phyloP scores from a whole-genome alignment of 1,140 invertebrate species.

The Episyrphus balteatus region DNA sequence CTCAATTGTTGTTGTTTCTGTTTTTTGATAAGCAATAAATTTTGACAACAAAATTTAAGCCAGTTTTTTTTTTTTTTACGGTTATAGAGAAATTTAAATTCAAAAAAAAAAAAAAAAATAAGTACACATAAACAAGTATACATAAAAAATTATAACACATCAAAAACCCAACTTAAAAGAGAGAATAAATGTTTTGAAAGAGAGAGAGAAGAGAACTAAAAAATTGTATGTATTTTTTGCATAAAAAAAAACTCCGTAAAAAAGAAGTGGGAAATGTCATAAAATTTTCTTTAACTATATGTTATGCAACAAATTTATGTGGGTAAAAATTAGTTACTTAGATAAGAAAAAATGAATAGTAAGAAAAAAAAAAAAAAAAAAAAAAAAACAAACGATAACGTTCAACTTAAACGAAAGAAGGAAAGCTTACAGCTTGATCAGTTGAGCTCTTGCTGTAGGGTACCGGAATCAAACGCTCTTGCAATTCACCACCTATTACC shows the following conservation, averaged over 20 bases:
- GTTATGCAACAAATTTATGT: background rate
- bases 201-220: no score
- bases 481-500: slow-evolving; percentile 98
- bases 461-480: slow-evolving; percentile 97
- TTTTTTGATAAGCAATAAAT: no score
- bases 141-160: background rate
- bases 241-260: slow-evolving; percentile 1
- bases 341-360: background rate
- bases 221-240: no score
- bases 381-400: slow-evolving; percentile 5
- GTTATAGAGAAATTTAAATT: background rate
- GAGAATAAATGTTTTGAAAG: slow-evolving; percentile 17
- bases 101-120: slow-evolving; percentile 15
- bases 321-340: background rate
- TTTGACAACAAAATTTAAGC: no score
- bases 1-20: no score
- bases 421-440: slow-evolving; percentile 94
- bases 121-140: slow-evolving; percentile 7
- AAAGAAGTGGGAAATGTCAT: background rate
- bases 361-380: background rate
- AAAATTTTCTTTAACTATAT: no score
- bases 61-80: slow-evolving; percentile 2
- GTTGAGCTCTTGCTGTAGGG: slow-evolving; percentile 99
- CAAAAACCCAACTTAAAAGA: slow-evolving; percentile 22
- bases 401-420: slow-evolving; percentile 6